Evolutionary conservation across 2,888 invertebrate species (phyloP), one percentile per base, ranked within the genome.

Genomic region (Mycalesis mineus): DNA sequence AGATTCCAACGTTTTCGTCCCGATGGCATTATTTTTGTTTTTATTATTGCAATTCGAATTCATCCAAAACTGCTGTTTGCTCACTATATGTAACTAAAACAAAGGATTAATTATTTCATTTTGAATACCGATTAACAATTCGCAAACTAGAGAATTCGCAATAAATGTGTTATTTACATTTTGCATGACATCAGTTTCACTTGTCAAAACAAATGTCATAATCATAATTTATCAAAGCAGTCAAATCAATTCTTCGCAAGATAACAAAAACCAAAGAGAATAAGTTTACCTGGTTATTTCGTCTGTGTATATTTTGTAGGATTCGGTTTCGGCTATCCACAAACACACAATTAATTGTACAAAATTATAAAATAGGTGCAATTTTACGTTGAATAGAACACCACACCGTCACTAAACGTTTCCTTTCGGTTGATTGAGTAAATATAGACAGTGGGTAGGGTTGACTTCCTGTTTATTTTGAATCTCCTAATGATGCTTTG

Each of bases 1-100:
- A 94, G 83, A 74, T 93, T 93, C 95, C 95, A 95, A 73, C 94
- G 93, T 85, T 94, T 95, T 74, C 95, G 88, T 67, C 93, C 93
- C 78, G 93, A 91, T 75, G 92, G 91, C 86, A 85, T 85, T 68
- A 72, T 78, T 73, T 65, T 58, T 42, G 15, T n/a, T 49, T n/a
- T 22, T 8, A 8, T 0, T 9, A n/a, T 14, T 22, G 17, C 17
- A 15, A 9, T 15, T n/a, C 8, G 9, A 17, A 7, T 17, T 52
- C 42, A 52, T 52, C 15, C 40, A 22, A 41, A 51, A 41, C 15
- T 2, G 41, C 15, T 7, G 7, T 39, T 51, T 41, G 14, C 14
- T 31, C 33, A 52, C 8, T 29, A 42, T 5, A 52, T 42, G 41
- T 41, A 42, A 42, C 31, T 22, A 2, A 17, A 42, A 33, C n/a